Percentiles rank a stretch among this genome's conserved stretches.
These are phyloP conservation scores for Drosophila algonquin DNA, from an alignment of 2,888 invertebrate genomes.

Conservation along the genomic window DNA sequence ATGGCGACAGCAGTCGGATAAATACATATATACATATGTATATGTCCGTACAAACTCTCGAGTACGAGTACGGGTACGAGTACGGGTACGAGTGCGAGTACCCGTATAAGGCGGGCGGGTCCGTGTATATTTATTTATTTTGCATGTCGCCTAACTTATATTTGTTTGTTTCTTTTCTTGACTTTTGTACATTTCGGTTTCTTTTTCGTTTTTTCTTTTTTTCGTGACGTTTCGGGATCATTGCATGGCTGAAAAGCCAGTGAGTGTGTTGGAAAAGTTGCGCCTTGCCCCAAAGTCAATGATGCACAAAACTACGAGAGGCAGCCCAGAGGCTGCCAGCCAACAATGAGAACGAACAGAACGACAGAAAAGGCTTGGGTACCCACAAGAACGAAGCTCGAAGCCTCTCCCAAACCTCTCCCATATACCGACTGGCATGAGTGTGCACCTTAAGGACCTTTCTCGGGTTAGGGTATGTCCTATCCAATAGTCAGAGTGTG, in stretches of 20 bases:
- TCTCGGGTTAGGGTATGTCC: not conserved
- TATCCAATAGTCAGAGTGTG: too few species aligned
- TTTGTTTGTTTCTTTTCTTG: constrained; percentile 28
- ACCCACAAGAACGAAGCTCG: not conserved
- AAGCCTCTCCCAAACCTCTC: not conserved
- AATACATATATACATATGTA: constrained; percentile 12
- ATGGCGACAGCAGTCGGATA: constrained; percentile 34
- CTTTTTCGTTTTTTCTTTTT: not conserved
- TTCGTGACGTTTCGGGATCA: constrained; percentile 46
- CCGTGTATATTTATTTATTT: constrained; percentile 26
- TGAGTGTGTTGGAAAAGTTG: constrained; percentile 14
- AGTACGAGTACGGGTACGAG: not conserved
- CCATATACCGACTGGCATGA: not conserved
- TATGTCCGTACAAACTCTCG: not conserved
- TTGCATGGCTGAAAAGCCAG: constrained; percentile 37
- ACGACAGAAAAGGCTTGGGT: not conserved
- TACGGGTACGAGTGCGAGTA: not conserved
- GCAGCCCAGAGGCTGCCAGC: constrained; percentile 4
- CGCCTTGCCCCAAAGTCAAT: constrained; percentile 49
- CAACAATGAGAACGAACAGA: constrained; percentile 19
- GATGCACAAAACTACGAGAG: constrained; percentile 51
- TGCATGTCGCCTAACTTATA: constrained; percentile 46
- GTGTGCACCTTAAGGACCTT: not conserved
- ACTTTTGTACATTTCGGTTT: constrained; percentile 6
- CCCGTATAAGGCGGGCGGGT: not conserved